A percentile compares a stretch with the other conserved stretches of the same genome.
Evolutionary conservation across 2,113 vertebrate species (phyloP).

Genomic region (Barbus barbus): DNA sequence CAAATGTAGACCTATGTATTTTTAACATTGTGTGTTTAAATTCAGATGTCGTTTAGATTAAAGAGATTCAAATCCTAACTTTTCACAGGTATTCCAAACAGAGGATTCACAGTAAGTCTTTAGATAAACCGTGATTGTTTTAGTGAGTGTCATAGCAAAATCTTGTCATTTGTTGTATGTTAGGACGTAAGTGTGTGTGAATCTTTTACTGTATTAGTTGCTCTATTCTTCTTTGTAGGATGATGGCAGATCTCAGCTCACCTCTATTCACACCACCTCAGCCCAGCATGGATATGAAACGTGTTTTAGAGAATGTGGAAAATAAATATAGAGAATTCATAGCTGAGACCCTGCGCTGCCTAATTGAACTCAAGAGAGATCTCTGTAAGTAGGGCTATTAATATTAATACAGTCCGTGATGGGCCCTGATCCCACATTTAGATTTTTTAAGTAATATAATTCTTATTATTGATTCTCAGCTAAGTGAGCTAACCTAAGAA

Average conservation of each 20-base stretch:
- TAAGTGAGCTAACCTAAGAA: neutral
- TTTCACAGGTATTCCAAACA: conserved; percentile 73
- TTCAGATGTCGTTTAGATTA: too few relatives aligned
- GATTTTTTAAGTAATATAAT: neutral
- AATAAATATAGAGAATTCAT: conserved; percentile 71
- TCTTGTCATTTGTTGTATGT: neutral
- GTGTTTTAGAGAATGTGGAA: conserved; percentile 69
- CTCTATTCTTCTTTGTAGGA: conserved; percentile 53
- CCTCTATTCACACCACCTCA: conserved; percentile 64
- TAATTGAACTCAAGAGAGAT: conserved; percentile 71
- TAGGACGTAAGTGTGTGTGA: too few relatives aligned
- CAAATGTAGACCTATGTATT: too few relatives aligned
- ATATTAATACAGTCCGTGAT: neutral
- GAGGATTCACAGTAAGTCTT: conserved; percentile 74
- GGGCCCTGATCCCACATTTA: neutral
- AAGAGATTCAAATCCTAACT: too few relatives aligned
- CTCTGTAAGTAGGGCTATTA: conserved; percentile 64
- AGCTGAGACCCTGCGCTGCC: conserved; percentile 67
- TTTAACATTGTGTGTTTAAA: too few relatives aligned
- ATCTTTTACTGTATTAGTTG: neutral
- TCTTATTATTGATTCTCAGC: neutral
- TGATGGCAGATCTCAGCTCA: conserved; percentile 65
- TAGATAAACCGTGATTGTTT: neutral
- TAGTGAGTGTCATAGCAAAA: neutral
- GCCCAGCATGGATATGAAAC: conserved; percentile 66